Conservation (phyloP, 2,797 vertebrate genomes). For the Pelochelys cantorii region DNA sequence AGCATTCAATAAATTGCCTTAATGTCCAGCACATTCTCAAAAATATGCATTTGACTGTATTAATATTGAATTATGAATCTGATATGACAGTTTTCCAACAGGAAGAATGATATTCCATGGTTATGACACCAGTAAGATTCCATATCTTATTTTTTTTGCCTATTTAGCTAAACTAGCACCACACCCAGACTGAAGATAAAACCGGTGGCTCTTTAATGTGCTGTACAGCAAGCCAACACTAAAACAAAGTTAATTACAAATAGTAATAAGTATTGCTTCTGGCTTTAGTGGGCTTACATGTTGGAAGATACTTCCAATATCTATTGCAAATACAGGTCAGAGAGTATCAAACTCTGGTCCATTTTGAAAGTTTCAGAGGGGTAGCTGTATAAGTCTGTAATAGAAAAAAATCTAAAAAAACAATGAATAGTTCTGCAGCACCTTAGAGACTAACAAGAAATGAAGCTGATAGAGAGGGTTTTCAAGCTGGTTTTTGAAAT, state of each 20-base stretch:
- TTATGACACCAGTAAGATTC: neutral
- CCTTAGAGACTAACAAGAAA: too few relatives aligned
- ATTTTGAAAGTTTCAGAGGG: too few relatives aligned
- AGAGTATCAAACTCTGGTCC: neutral
- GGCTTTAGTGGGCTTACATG: neutral
- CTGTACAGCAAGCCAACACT: neutral
- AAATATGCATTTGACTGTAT: slow-evolving; percentile 38
- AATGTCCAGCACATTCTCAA: slow-evolving; percentile 37
- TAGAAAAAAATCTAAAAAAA: too few relatives aligned
- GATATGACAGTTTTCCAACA: slow-evolving; percentile 42
- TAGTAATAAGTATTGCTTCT: neutral
- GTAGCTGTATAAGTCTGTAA: too few relatives aligned
- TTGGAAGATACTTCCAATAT: neutral
- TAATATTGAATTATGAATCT: slow-evolving; percentile 46
- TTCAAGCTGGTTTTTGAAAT: too few relatives aligned
- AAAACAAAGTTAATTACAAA: neutral
- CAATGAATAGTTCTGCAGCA: too few relatives aligned
- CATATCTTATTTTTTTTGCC: neutral
- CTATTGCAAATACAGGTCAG: neutral
- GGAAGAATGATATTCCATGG: slow-evolving; percentile 4
- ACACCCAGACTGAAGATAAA: neutral
- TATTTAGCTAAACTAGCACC: slow-evolving; percentile 14
- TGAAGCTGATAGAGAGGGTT: too few relatives aligned
- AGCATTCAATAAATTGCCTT: slow-evolving; percentile 53
- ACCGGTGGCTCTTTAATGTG: neutral